Evolutionary conservation across 2,888 invertebrate species (phyloP), one percentile per base, ranked within the genome.

Genomic region (Zeuzera pyrina): DNA sequence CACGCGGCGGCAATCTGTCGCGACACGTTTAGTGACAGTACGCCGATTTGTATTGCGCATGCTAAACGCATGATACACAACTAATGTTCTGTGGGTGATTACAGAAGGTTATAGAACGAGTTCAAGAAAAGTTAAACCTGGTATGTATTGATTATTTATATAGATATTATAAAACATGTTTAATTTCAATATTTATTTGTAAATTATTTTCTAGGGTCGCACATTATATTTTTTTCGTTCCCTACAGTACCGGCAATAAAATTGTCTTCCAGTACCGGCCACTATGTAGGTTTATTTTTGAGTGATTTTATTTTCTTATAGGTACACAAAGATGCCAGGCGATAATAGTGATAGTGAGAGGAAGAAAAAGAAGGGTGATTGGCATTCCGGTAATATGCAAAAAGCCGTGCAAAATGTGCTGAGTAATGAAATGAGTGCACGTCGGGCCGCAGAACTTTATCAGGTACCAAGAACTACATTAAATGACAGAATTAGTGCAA

Each of bases 291-390:
- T 33, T 15, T 23, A 27, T 12, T 34, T 24, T 27, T 29, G 11
- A 19, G 12, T 16, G 27, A 12, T 32, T 26, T 12, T 14, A 15
- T 29, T 38, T 24, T 25, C 12, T 38, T 38, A 38, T 28, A 33
- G 29, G 29, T 38, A 38, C 31, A 38, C 38, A 25, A 37, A 38
- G 28, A 46, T 41, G 45, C 22, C 33, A 36, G 23, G 37, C 24
- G 31, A 35, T 16, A 33, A 33, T 31, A 44, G 43, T 33, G 38
- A 36, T 28, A 35, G 36, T 35, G 12, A 30, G 38, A 37, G 15
- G 29, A 31, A 26, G 31, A 8, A 38, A 32, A 39, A 39, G 29
- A 43, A 42, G 31, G 39, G 41, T 23, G 31, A 27, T 14, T 43
- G 37, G 35, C 27, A 37, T 30, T 35, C 42, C 10, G 35, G 12